Evolutionary conservation across 1,140 invertebrate species (phyloP).

Genomic region (Amyelois transitella): DNA sequence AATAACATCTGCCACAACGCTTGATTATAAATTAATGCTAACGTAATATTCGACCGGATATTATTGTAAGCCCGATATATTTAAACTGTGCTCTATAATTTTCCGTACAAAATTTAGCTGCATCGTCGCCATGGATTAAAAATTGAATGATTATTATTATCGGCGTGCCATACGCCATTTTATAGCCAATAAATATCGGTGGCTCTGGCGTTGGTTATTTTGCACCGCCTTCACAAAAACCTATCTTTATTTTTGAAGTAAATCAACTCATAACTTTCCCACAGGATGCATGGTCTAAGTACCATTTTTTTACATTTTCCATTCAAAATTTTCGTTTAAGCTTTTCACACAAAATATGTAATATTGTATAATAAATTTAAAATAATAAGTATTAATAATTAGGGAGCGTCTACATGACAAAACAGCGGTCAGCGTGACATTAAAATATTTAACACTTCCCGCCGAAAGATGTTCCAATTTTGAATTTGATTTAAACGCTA

Average conservation of each 20-base stretch:
- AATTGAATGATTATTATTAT: constrained; percentile 31
- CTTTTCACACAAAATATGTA: constrained; percentile 6
- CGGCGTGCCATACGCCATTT: constrained; percentile 32
- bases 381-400: constrained; percentile 35
- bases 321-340: neutral
- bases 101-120: constrained; percentile 32
- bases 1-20: constrained; percentile 47
- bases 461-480: constrained; percentile 66
- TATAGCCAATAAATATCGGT: constrained; percentile 62
- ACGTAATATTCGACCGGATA: constrained; percentile 49
- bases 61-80: constrained; percentile 45
- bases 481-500: constrained; percentile 65
- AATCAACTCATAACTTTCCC: constrained; percentile 34
- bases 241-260: constrained; percentile 50
- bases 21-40: constrained; percentile 49
- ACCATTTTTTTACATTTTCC: neutral
- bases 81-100: constrained; percentile 26
- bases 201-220: constrained; percentile 45
- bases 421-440: constrained; percentile 41
- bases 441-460: constrained; percentile 64
- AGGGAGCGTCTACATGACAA: constrained; percentile 41
- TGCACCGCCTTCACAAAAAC: constrained; percentile 29
- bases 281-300: too few species aligned
- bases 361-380: constrained; percentile 6
- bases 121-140: constrained; percentile 23